phyloP scores from a whole-genome alignment of 2,797 vertebrate genomes.

The Poecilia picta region DNA sequence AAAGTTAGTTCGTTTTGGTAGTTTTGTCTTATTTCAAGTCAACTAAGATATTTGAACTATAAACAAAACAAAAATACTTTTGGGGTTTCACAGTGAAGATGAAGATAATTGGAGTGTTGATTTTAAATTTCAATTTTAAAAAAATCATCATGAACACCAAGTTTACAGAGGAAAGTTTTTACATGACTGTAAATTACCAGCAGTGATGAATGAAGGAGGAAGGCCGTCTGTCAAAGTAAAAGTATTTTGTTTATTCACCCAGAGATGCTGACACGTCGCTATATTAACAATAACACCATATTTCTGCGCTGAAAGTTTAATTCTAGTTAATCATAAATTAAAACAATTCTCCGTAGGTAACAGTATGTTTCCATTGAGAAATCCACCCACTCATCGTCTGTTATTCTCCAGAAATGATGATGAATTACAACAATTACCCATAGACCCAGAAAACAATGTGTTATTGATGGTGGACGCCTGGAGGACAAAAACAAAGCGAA shows the following conservation, averaged over 20 bases:
- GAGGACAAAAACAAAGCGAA: slow-evolving; percentile 58
- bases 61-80: too few species aligned
- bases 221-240: slow-evolving; percentile 8
- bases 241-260: neutral
- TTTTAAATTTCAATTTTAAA: neutral
- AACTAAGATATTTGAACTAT: too few species aligned
- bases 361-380: slow-evolving; percentile 21
- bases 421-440: slow-evolving; percentile 89
- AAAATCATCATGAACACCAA: too few species aligned
- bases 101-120: neutral
- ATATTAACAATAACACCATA: neutral
- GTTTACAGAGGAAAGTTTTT: neutral
- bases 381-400: slow-evolving; percentile 46
- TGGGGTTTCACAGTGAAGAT: too few species aligned
- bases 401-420: slow-evolving; percentile 85
- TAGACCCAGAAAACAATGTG: slow-evolving; percentile 80
- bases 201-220: neutral
- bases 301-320: neutral
- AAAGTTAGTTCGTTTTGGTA: too few species aligned
- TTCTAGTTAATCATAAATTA: slow-evolving; percentile 7
- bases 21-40: too few species aligned
- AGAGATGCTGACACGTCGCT: neutral
- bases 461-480: slow-evolving; percentile 83
- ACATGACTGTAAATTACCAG: neutral
- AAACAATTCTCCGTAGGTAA: slow-evolving; percentile 8